phyloP scores from a whole-genome alignment of 2,797 vertebrate genomes.

The Notolabrus celidotus region DNA sequence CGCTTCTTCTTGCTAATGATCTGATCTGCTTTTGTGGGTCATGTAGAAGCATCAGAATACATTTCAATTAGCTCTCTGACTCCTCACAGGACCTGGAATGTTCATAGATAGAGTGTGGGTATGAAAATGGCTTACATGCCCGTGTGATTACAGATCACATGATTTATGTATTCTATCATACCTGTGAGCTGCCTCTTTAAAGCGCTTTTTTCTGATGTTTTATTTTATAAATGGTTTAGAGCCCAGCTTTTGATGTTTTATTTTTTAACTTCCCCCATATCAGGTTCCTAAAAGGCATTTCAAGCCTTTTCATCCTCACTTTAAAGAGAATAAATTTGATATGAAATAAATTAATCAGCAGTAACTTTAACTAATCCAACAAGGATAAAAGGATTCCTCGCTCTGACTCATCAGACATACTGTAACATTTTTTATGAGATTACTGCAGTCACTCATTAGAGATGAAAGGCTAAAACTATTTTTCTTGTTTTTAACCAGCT shows the following conservation, averaged over 20 bases:
- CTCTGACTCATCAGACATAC: neutral
- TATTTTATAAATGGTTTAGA: neutral
- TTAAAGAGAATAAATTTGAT: constrained; percentile 19
- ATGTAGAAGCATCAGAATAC: neutral
- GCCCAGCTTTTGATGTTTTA: neutral
- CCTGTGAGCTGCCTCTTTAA: neutral
- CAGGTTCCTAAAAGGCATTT: neutral
- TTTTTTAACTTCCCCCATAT: constrained; percentile 1
- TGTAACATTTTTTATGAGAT: constrained; percentile 7
- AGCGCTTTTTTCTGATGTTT: neutral
- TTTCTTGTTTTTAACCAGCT: neutral
- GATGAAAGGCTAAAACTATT: neutral
- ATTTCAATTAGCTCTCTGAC: neutral
- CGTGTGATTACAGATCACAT: neutral
- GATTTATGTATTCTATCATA: neutral
- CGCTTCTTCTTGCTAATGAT: neutral
- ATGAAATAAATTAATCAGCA: constrained; percentile 8
- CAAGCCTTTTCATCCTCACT: constrained; percentile 1
- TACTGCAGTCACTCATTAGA: neutral
- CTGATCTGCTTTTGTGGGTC: neutral
- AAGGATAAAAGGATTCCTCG: constrained; percentile 1
- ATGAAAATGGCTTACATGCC: neutral
- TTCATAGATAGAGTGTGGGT: neutral
- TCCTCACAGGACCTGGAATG: neutral
- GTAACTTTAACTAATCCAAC: constrained; percentile 4